A percentile compares a stretch with the other conserved stretches of the same genome.
Conservation (phyloP, 2,113 vertebrate species). For the Mungos mungo region DNA sequence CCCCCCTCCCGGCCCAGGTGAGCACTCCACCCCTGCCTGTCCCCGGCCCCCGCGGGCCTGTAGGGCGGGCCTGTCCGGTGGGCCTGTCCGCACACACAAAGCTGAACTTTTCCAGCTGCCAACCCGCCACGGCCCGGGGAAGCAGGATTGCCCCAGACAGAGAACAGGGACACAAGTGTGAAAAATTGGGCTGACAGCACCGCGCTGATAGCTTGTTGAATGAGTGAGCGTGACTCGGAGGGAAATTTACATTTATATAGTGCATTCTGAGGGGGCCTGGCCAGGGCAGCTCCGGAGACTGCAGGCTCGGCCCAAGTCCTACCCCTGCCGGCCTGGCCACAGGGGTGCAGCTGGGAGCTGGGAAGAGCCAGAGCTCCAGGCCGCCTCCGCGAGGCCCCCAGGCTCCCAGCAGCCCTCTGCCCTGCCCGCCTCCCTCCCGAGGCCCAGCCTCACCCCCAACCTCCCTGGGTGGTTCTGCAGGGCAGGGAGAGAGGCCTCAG, state of each 20-base stretch:
- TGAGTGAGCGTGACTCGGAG: slow-evolving; percentile 51
- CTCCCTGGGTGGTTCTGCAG: rapidly evolving
- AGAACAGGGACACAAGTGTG: slow-evolving; percentile 80
- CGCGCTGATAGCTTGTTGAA: slow-evolving; percentile 77
- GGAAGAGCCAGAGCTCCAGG: neutral
- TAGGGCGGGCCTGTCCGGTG: neutral
- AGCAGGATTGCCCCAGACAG: slow-evolving; percentile 63
- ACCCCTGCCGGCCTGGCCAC: neutral
- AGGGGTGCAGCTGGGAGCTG: neutral
- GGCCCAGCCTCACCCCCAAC: neutral
- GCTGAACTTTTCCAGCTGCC: neutral
- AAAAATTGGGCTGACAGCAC: slow-evolving; percentile 84
- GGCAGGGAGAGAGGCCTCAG: neutral
- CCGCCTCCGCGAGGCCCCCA: rapidly evolving
- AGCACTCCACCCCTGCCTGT: rapidly evolving
- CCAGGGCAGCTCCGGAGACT: neutral
- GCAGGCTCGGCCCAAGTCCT: too few relatives aligned
- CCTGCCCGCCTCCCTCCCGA: neutral
- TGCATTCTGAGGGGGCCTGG: neutral
- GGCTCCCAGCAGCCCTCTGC: neutral
- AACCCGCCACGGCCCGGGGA: neutral
- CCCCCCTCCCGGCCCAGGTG: neutral
- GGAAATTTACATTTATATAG: slow-evolving; percentile 88
- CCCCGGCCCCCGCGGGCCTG: rapidly evolving
- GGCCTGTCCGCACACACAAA: neutral